These are phyloP conservation scores for Seriola aureovittata DNA, from an alignment of 2,113 vertebrate genomes.

Conservation along the genomic window DNA sequence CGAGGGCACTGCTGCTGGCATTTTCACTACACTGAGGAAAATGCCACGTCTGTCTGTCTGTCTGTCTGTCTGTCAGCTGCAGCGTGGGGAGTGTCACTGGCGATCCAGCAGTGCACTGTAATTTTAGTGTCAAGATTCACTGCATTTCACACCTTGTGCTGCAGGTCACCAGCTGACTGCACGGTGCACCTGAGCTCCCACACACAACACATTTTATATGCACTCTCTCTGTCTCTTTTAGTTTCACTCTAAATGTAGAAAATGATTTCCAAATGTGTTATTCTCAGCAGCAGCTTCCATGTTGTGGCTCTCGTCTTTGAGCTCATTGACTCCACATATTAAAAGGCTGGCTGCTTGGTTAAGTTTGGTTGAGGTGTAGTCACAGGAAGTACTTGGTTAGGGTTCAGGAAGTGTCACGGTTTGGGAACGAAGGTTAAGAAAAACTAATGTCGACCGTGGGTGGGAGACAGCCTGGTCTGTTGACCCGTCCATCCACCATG, in stretches of 20 bases:
- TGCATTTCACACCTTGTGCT: constrained; percentile 22
- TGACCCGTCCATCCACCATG: too few species aligned
- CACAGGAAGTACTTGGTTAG: background rate
- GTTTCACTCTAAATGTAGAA: background rate
- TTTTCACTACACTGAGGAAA: constrained; percentile 23
- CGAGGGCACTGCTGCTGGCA: background rate
- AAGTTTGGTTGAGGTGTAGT: background rate
- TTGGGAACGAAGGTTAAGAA: background rate
- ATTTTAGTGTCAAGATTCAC: constrained; percentile 46
- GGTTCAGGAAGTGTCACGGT: background rate
- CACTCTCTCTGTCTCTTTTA: background rate
- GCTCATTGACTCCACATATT: background rate
- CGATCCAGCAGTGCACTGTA: constrained; percentile 25
- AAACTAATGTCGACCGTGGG: background rate
- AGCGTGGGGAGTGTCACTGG: constrained; percentile 8
- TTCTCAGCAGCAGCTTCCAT: background rate
- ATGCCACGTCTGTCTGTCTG: constrained; percentile 5
- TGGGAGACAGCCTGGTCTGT: too few species aligned
- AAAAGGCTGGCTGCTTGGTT: background rate
- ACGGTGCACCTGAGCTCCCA: background rate
- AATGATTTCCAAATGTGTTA: background rate
- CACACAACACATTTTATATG: background rate
- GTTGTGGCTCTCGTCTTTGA: too few species aligned
- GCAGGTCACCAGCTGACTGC: constrained; percentile 1
- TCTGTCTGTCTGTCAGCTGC: constrained; percentile 15